Conservation (phyloP, 1,140 invertebrate species). For the Drosophila lini region DNA sequence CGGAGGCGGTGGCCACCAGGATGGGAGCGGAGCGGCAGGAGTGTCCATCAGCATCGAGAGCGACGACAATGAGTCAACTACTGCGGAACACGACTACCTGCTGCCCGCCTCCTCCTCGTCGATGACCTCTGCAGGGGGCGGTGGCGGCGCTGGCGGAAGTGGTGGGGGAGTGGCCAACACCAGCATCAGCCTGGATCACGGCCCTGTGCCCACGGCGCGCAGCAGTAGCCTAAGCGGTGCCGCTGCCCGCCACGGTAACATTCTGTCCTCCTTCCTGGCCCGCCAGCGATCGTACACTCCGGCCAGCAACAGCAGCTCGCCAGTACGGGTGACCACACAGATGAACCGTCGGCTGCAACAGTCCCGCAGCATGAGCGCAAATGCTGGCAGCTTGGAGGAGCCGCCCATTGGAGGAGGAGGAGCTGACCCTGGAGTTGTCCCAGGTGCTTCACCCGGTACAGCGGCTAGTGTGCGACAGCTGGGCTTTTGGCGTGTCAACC, state of each 20-base stretch:
- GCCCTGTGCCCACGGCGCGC: conserved; percentile 20
- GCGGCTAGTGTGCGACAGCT: conserved; percentile 47
- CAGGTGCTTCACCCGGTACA: conserved; percentile 20
- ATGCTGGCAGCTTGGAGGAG: conserved; percentile 49
- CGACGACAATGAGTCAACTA: conserved; percentile 74
- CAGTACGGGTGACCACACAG: conserved; percentile 36
- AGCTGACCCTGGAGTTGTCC: background rate
- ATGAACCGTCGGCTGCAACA: conserved; percentile 67
- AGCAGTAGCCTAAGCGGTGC: conserved; percentile 45
- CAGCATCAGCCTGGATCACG: conserved; percentile 51
- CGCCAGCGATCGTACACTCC: conserved; percentile 66
- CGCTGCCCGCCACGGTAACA: conserved; percentile 32
- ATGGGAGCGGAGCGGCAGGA: conserved; percentile 11
- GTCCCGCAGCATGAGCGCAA: conserved; percentile 60
- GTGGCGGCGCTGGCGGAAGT: conserved; percentile 3
- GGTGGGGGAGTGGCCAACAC: conserved; percentile 24
- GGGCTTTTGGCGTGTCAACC: conserved; percentile 69
- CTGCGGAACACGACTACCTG: conserved; percentile 66
- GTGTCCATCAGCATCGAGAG: conserved; percentile 71
- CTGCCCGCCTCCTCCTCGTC: conserved; percentile 47
- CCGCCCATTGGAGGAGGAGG: conserved; percentile 16
- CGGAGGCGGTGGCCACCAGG: conserved; percentile 14
- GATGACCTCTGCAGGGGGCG: conserved; percentile 31
- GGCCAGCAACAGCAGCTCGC: conserved; percentile 39
- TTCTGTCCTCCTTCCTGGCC: conserved; percentile 54